These are phyloP conservation scores for Panthera tigris DNA, from an alignment of 2,113 vertebrate genomes.

Conservation along the genomic window DNA sequence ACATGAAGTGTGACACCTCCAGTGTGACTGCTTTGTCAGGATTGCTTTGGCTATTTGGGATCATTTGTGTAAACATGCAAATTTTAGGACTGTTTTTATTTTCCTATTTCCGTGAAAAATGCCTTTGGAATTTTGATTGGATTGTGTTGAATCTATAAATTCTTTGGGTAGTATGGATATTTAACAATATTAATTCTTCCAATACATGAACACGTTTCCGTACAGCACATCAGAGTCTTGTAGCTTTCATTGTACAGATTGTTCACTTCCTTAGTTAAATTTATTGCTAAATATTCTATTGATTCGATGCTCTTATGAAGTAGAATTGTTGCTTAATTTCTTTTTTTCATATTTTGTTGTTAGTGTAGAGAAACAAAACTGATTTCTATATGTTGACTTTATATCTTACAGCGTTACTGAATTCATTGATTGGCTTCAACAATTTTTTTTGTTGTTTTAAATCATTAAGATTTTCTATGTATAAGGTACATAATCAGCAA, in stretches of 20 bases:
- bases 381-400: background rate
- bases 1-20: background rate
- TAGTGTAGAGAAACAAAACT: background rate
- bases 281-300: background rate
- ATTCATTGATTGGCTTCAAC: background rate
- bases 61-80: background rate
- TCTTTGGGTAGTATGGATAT: background rate
- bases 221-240: background rate
- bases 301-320: background rate
- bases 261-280: background rate
- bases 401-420: background rate
- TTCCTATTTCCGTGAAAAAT: background rate
- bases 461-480: background rate
- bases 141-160: background rate
- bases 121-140: background rate
- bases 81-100: background rate
- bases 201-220: background rate
- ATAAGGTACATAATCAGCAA: background rate
- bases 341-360: background rate
- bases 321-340: background rate
- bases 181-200: background rate
- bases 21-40: background rate
- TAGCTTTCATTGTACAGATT: background rate
- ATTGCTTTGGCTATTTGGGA: background rate
- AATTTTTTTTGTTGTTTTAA: background rate